Evolutionary conservation across 64 coral and sea anemone species (phyloP), one percentile per base, ranked within the genome.

Genomic region (Catalaphyllia jardinei): DNA sequence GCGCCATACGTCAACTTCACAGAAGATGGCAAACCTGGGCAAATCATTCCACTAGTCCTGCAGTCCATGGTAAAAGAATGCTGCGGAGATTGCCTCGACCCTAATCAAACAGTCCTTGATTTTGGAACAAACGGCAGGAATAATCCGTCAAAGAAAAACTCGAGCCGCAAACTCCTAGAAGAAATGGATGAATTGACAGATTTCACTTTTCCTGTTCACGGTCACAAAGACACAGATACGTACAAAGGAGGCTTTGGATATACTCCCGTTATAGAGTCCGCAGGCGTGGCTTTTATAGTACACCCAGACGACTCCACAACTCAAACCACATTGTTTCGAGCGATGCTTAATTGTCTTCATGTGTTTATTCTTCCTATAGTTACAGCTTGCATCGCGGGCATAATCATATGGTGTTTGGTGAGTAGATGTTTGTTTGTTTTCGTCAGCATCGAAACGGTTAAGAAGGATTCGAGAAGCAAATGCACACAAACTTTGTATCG

Each of bases 181-280:
- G 29, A 42, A 2, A 83, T 96, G 14, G 83, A 82, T 31, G 76
- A 83, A 13, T 8, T 18, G 19, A 86, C 92, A 6, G 95, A 96
- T 62, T 89, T 98, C 20, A 95, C 90, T 46, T 98, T 98, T 49
- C 96, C 96, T 0, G 73, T 98, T 20, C 86, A 92, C 72, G 96
- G 96, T 7, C 89, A 71, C 76, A 87, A 87, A 50, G 85, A 83
- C 14, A 88, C 93, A 73, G 61, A 59, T 4, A 52, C 64, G 10
- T 98, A 92, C 35, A 89, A 93, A 72, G 55, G 80, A 3, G 90
- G 86, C 6, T 94, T 89, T 46, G 90, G 93, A 0, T 98, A 82
- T 35, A 64, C 91, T 17, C 89, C 93, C 19, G 65, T 98, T 5
- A 75, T 98, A 16, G 87, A 95, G 25, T 93, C 93, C 0, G 79